A percentile compares a stretch with the other conserved stretches of the same genome.
Conservation (phyloP, 1,140 invertebrate genomes). For the Heliconius hewitsoni region DNA sequence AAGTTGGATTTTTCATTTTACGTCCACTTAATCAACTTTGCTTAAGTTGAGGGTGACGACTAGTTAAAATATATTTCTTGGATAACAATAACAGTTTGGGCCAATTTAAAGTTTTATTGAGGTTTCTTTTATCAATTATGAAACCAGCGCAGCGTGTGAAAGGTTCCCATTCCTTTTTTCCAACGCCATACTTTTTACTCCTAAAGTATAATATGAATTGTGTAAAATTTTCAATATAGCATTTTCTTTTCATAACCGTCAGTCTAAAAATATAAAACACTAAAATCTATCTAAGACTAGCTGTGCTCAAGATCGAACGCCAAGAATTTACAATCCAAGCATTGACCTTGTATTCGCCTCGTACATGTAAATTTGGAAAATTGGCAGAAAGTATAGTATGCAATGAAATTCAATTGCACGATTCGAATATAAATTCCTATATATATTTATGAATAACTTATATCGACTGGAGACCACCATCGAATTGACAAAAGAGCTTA, state of each 20-base stretch:
- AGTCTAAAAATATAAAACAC: conserved; percentile 24
- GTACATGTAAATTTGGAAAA: conserved; percentile 28
- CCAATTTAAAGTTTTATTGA: too few species aligned
- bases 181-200: too few species aligned
- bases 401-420: conserved; percentile 5
- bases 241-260: neutral
- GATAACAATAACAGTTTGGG: too few species aligned
- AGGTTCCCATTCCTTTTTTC: too few species aligned
- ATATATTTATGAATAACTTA: neutral
- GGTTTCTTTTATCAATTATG: too few species aligned
- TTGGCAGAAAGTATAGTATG: conserved; percentile 6
- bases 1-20: too few species aligned
- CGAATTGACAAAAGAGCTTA: too few species aligned
- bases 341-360: conserved; percentile 37
- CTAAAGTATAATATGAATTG: neutral
- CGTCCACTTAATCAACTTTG: too few species aligned
- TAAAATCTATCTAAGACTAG: conserved; percentile 10
- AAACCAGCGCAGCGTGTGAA: too few species aligned
- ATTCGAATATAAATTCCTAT: conserved; percentile 13
- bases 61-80: too few species aligned
- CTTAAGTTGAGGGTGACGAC: too few species aligned
- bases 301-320: conserved; percentile 22
- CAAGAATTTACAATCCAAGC: conserved; percentile 35
- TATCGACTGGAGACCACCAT: too few species aligned
- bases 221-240: neutral